Evolutionary conservation across 1,140 invertebrate species (phyloP), one percentile per base, ranked within the genome.

Genomic region (Caenorhabditis inopinata): DNA sequence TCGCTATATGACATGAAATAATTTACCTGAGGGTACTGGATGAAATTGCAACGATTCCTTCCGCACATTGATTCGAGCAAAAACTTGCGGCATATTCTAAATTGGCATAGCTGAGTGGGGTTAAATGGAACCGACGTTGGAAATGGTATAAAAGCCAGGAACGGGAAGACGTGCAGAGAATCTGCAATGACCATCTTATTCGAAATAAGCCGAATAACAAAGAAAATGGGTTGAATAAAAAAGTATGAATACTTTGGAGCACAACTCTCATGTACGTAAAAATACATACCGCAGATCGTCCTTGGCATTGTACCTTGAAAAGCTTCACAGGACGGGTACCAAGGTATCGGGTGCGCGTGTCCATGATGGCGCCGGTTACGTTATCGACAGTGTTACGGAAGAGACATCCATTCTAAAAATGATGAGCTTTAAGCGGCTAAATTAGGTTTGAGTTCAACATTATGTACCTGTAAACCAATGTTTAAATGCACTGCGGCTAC

Each of bases 61-160:
- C 97, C 0, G 96, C 95, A 91, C 97, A 99, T 89, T 99, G 97
- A 90, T 99, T 96, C 79, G 95, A 97, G 78, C 95, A 95, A 89
- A 98, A 99, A 12, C 96, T 96, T 0, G 96, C 96, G 0, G 97
- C 97, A 91, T 96, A 98, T 88, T 99, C 97, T 23, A 99, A 89
- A 51, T 87, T 29, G 11, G 42, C 84, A 74, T 89, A 88, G 45
- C 85, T 87, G 7, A 88, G 76, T 35, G 87, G 87, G 11, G 88
- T 88, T 18, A 88, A 76, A 82, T 88, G 88, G 83, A 91, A 91
- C 68, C 92, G 87, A 90, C 96, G 98, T 89, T 99, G 97, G 89
- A 98, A 97, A 84, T 96, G 96, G 86, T 99, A 99, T 89, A 96
- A 96, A 0, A 99, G 90, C 97, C 97, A 99, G 0, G 96, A 96